Evolutionary conservation across 2,888 invertebrate species (phyloP).

Genomic region (Epinotia ramella): DNA sequence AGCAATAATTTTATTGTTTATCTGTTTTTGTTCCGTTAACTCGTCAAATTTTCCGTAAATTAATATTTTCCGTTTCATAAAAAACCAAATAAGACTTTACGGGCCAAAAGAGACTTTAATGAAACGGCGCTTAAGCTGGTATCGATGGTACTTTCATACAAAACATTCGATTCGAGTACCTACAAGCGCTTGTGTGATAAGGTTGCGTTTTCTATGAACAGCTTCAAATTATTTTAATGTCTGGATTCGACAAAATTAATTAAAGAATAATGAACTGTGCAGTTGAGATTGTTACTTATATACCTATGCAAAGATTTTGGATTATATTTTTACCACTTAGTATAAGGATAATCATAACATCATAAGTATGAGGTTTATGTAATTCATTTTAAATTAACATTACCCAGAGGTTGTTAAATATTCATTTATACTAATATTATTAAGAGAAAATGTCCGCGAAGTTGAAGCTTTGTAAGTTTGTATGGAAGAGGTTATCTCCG

Average conservation of each 20-base stretch:
- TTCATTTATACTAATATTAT: too few species aligned
- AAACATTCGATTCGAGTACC: not conserved
- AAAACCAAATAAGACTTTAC: not conserved
- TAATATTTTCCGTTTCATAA: conserved; percentile 13
- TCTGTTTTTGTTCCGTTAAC: conserved; percentile 28
- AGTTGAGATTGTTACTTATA: not conserved
- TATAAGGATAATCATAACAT: too few species aligned
- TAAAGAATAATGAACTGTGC: not conserved
- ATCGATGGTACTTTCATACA: not conserved
- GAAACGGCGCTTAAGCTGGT: not conserved
- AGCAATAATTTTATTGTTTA: conserved; percentile 25
- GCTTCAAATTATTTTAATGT: not conserved
- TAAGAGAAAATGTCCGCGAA: too few species aligned
- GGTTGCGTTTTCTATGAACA: not conserved
- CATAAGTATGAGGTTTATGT: not conserved
- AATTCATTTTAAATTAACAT: not conserved
- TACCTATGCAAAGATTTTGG: not conserved
- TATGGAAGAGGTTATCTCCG: too few species aligned
- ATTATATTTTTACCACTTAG: not conserved
- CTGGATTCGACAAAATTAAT: conserved; percentile 1
- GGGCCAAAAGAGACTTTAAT: not conserved
- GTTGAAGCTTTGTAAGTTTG: too few species aligned
- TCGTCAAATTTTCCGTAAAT: conserved; percentile 23
- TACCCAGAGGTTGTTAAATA: too few species aligned
- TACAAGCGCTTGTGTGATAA: not conserved